phyloP scores from a whole-genome alignment of 2,113 vertebrate species.

The Grantiella picta region DNA sequence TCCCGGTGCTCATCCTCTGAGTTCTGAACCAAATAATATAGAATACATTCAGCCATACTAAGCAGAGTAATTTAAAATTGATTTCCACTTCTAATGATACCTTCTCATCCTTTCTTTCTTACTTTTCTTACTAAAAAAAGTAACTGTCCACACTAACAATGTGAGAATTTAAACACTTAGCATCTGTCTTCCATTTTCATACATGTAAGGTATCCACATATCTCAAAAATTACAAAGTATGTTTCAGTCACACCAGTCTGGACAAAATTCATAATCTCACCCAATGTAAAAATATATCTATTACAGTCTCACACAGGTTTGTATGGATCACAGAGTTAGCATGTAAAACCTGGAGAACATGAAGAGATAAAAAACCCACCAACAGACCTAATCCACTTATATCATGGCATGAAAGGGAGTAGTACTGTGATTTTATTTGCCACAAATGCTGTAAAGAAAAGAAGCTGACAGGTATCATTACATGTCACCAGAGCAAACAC shows the following conservation, averaged over 20 bases:
- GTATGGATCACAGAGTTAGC: neutral
- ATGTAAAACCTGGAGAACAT: neutral
- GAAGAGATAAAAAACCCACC: neutral
- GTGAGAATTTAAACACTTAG: neutral
- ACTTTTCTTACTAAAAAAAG: neutral
- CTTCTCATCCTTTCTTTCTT: neutral
- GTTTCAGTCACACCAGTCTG: neutral
- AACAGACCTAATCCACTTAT: neutral
- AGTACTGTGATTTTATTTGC: neutral
- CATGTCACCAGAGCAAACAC: neutral
- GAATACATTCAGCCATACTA: neutral
- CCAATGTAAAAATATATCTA: neutral
- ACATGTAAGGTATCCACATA: neutral
- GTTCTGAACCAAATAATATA: neutral
- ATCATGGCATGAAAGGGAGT: neutral
- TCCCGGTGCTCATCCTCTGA: neutral
- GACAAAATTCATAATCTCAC: neutral
- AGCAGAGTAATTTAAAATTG: neutral
- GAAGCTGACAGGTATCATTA: neutral
- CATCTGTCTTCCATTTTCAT: neutral
- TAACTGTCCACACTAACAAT: neutral
- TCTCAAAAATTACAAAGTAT: neutral
- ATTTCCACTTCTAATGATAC: neutral
- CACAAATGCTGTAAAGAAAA: neutral
- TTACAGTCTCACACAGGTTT: neutral